A percentile compares a stretch with the other conserved stretches of the same genome.
Evolutionary conservation across 2,888 invertebrate genomes (phyloP).

Genomic region (Agrotis segetum): DNA sequence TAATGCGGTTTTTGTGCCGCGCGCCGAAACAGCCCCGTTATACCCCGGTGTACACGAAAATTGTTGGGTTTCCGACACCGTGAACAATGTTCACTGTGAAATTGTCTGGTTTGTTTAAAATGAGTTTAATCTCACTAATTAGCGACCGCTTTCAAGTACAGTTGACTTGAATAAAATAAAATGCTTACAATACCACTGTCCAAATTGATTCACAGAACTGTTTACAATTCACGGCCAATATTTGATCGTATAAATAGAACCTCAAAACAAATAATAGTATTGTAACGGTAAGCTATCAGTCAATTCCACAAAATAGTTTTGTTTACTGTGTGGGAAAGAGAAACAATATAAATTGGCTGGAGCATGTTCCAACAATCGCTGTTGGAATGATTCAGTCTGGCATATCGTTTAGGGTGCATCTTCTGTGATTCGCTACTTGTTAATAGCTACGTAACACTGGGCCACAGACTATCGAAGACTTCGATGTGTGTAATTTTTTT

Average conservation of each 20-base stretch:
- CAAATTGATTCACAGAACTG: neutral
- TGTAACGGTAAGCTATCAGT: slow-evolving; percentile 4
- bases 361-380: neutral
- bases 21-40: slow-evolving; percentile 11
- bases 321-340: slow-evolving; percentile 18
- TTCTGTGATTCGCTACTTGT: neutral
- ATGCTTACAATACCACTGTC: neutral
- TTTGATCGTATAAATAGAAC: slow-evolving; percentile 22
- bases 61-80: slow-evolving; percentile 17
- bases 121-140: neutral
- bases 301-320: slow-evolving; percentile 14
- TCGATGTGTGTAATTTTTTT: too few species aligned
- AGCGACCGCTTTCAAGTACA: neutral
- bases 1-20: slow-evolving; percentile 62
- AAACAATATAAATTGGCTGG: slow-evolving; percentile 5
- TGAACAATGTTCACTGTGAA: slow-evolving; percentile 8
- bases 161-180: neutral
- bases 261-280: slow-evolving; percentile 18
- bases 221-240: neutral
- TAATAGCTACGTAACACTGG: neutral
- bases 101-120: neutral
- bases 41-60: slow-evolving; percentile 17
- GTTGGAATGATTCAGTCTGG: neutral
- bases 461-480: neutral
- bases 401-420: slow-evolving; percentile 2